Evolutionary conservation across 2,113 vertebrate species (phyloP), one percentile per base, ranked within the genome.

Genomic region (Isichthys henryi): DNA sequence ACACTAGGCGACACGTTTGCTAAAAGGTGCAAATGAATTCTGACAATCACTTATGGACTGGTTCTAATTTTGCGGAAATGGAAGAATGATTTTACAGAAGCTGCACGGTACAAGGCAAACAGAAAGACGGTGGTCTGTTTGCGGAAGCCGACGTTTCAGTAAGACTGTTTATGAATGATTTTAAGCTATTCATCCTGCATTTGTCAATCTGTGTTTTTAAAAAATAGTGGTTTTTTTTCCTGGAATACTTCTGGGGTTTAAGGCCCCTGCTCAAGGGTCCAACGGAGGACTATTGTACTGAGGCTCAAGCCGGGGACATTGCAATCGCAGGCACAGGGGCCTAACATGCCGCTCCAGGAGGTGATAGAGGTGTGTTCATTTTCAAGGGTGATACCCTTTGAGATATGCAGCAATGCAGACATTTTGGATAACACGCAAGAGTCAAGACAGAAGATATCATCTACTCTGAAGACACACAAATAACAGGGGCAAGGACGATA

Each of bases 21-120:
- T 80, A 43, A 80, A 77, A 80, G 74, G 74, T 43, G 74, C 74
- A 80, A 80, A 80, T 80, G 19, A 19, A 80, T 80, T 80, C 74
- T 80, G 74, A 43, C 74, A 8, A 19, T 80, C 74, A 3, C 4
- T 80, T 80, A 80, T 43, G 35, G 74, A 21, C 74, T 19, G 13
- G 35, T 80, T 80, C 74, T 80, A 80, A 80, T 80, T 80, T 80
- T 80, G 74, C 15, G 6, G 74, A 80, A 66, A 66, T 66, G 62
- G 70, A 39, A 35, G 31, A 39, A 39, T 19, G 13, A 39, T 39
- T 77, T 77, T 77, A 77, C 27, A 77, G 31, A 80, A 39, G 31
- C 35, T 80, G 31, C 35, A 80, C 15, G 2, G 35, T 27, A 80
- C 35, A 19, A 39, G 43, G 74, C 35, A 39, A 80, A 19, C 74